Base-by-base conservation (phyloP, 2,797 vertebrate genomes). In the Chiloscyllium punctatum region DNA sequence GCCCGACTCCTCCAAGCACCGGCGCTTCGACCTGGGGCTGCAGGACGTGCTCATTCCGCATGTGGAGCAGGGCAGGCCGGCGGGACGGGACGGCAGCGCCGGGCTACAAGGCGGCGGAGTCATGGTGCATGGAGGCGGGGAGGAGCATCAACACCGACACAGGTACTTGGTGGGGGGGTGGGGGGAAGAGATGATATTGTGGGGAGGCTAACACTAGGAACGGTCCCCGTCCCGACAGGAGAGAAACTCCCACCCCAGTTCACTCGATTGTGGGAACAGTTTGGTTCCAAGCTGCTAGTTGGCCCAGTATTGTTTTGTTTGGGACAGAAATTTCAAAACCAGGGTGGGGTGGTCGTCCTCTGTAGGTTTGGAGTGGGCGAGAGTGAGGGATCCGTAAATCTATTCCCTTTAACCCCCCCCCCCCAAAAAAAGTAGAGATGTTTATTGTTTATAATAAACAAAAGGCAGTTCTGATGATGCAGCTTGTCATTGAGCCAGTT, bases 1-100 rank as follows among this genome's bases (percentile, higher is more conserved):
- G 95, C 99, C 99, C 62, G 99, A 99, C 98, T 99, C 98, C 96
- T 99, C 99, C 96, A 99, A 99, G 97, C 99, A 99, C 98, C 99
- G 99, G 97, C 99, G 99, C 96, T 99, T 99, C 96, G 99, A 99
- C 97, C 97, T 99, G 97, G 99, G 99, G 95, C 97, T 99, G 97
- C 98, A 99, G 97, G 99, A 99, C 57, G 99, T 99, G 96, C 97
- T 99, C 95, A 99, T 99, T 96, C 99, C 99, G 8, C 99, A 99
- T 72, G 98, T 99, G 74, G 98, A 99, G 97, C 99, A 98, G 96
- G 98, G 98, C 74, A 98, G 98, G 96, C 98, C 98, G 72, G 96
- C 97, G 0, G 98, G 98, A 0, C 98, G 98, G 96, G 98, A 98
- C 96, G 97, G 99, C 96, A 99, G 99, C 97, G 99, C 99, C 3